Base-by-base conservation (phyloP, 2,888 invertebrate genomes). In the Pristionchus fissidentatus region DNA sequence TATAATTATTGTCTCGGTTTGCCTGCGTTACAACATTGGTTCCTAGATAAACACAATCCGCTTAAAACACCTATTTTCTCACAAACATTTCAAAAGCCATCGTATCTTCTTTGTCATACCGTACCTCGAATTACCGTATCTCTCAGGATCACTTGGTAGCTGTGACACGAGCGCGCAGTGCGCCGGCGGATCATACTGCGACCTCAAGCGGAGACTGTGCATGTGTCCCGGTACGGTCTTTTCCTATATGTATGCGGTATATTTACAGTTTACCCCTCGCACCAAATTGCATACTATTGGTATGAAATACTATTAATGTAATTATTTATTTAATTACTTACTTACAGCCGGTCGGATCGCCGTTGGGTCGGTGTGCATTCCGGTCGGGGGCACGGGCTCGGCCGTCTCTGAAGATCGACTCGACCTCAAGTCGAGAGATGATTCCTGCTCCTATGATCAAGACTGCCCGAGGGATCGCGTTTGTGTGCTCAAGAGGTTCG, bases 181-280 rank as follows among this genome's bases (percentile, higher is more conserved):
- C 83, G 73, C 79, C 0, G 87, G 89, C 43, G 89, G 89, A 5
- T 87, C 90, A 3, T 85, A 81, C 60, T 90, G 90, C 57, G 90
- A 91, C 62, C 43, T 46, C 13, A 70, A 75, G 15, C 60, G 86
- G 19, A 85, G 86, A 26, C 83, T 85, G 32, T 90, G 90, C 78
- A 84, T 88, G 49, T 90, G 90, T 85, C 88, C 89, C 26, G 84
- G 90, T 88, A 83, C 60, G 66, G 32, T 5, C 10, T 8, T 38
- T 70, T n/a, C 8, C 13, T 70, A n/a, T 26, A n/a, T 15, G n/a
- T 26, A 60, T 22, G 8, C n/a, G 19, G 60, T 22, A 8, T 15
- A 22, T 60, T 22, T 60, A 8, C 19, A 32, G 38, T n/a, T n/a
- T n/a, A n/a, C n/a, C n/a, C n/a, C n/a, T n/a, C n/a, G n/a, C n/a